phyloP scores from a whole-genome alignment of 2,888 invertebrate genomes.

The Lycia hirtaria region DNA sequence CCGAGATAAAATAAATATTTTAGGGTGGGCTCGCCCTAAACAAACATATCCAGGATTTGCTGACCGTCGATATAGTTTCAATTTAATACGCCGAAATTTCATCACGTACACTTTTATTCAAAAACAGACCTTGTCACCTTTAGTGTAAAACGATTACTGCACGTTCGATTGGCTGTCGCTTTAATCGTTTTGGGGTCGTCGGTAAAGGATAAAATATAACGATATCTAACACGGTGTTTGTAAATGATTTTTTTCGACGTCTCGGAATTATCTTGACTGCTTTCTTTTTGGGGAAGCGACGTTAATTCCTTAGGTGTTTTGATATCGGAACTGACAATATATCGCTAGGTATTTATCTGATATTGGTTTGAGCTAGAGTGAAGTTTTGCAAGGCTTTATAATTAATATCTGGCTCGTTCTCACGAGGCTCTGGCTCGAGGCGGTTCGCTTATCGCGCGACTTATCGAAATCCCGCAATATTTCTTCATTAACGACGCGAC shows the following conservation, averaged over 20 bases:
- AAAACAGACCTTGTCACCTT: slow-evolving; percentile 57
- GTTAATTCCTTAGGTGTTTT: slow-evolving; percentile 43
- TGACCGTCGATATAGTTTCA: slow-evolving; percentile 85
- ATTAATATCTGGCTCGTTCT: slow-evolving; percentile 67
- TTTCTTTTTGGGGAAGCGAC: slow-evolving; percentile 41
- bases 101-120: slow-evolving; percentile 59
- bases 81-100: slow-evolving; percentile 84
- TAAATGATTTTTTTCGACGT: slow-evolving; percentile 62
- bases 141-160: slow-evolving; percentile 47
- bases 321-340: slow-evolving; percentile 42
- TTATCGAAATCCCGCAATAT: slow-evolving; percentile 78
- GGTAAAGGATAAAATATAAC: slow-evolving; percentile 51
- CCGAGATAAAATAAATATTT: slow-evolving; percentile 85
- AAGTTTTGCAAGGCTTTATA: slow-evolving; percentile 55
- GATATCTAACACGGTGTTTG: slow-evolving; percentile 66
- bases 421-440: no score
- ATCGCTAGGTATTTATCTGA: slow-evolving; percentile 44
- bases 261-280: slow-evolving; percentile 53
- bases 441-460: slow-evolving; percentile 67
- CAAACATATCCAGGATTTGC: slow-evolving; percentile 83
- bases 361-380: slow-evolving; percentile 43
- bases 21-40: slow-evolving; percentile 84
- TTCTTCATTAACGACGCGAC: slow-evolving; percentile 80
- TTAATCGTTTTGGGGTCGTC: slow-evolving; percentile 49
- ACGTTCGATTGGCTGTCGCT: slow-evolving; percentile 38